Percentiles rank a stretch among this genome's conserved stretches.
These are phyloP conservation scores for Gastrophryne carolinensis DNA, from an alignment of 2,797 vertebrate genomes.

Conservation along the genomic window DNA sequence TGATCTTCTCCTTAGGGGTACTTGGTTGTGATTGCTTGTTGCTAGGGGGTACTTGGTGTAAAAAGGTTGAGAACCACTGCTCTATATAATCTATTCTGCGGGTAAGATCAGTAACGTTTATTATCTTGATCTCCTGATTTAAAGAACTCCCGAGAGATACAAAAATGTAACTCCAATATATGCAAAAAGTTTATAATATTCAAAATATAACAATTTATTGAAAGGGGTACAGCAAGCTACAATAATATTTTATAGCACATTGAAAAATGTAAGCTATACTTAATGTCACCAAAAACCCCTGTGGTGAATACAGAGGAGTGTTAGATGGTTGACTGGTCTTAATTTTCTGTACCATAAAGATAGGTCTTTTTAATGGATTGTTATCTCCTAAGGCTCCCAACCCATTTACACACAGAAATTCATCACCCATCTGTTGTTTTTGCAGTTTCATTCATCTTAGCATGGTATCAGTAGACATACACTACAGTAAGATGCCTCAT, in stretches of 20 bases:
- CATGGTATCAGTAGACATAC: slow-evolving; percentile 46
- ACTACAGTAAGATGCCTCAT: slow-evolving; percentile 40
- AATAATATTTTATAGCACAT: not conserved
- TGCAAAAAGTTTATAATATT: no score
- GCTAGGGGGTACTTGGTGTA: no score
- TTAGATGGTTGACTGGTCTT: slow-evolving; percentile 35
- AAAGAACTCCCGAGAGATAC: no score
- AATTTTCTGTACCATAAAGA: slow-evolving; percentile 25
- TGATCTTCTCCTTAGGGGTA: no score
- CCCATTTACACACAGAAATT: slow-evolving; percentile 49
- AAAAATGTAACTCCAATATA: no score
- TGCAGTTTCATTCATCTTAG: slow-evolving; percentile 45
- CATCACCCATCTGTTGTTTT: slow-evolving; percentile 51
- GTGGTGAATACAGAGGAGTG: slow-evolving; percentile 33
- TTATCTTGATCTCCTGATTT: no score
- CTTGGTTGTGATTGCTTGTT: no score
- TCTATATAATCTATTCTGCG: no score
- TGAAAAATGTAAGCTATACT: not conserved
- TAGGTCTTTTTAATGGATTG: slow-evolving; percentile 47
- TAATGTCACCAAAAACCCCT: slow-evolving; percentile 9
- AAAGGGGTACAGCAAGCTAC: slow-evolving; percentile 3
- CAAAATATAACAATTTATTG: not conserved
- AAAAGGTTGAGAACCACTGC: no score
- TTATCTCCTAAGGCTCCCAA: slow-evolving; percentile 47
- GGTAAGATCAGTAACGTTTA: no score